Evolutionary conservation across 1,140 invertebrate genomes (phyloP).

Genomic region (Formica exsecta): DNA sequence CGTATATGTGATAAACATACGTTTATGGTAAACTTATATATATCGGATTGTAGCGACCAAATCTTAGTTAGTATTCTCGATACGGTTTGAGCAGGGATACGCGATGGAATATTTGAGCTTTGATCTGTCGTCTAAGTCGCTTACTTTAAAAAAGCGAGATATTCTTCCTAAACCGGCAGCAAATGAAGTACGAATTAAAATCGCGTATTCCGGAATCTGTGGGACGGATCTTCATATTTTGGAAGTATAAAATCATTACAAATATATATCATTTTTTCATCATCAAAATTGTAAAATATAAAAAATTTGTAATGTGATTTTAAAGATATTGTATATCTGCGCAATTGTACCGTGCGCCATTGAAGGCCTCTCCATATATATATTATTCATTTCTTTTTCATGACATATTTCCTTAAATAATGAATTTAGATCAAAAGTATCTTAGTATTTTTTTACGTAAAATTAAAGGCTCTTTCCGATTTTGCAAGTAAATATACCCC

Average conservation of each 20-base stretch:
- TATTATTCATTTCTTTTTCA: too few species aligned
- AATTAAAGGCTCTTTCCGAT: too few species aligned
- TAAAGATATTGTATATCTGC: neutral
- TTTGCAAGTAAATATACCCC: too few species aligned
- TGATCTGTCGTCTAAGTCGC: slow-evolving; percentile 84
- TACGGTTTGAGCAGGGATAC: neutral
- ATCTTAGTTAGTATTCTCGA: neutral
- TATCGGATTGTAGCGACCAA: neutral
- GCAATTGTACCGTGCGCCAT: too few species aligned
- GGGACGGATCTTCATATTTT: slow-evolving; percentile 94
- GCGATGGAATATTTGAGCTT: slow-evolving; percentile 89
- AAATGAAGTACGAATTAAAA: slow-evolving; percentile 89
- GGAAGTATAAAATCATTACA: slow-evolving; percentile 84
- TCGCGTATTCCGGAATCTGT: slow-evolving; percentile 91
- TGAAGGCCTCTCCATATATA: too few species aligned
- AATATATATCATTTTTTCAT: slow-evolving; percentile 30
- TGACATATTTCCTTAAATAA: too few species aligned
- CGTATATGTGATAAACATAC: neutral
- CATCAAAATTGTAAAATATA: neutral
- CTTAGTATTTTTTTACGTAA: too few species aligned
- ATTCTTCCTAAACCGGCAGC: slow-evolving; percentile 85
- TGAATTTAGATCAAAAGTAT: too few species aligned
- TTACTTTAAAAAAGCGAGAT: slow-evolving; percentile 85
- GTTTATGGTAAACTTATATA: slow-evolving; percentile 13
- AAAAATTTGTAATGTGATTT: neutral